Percentiles rank a stretch among this genome's conserved stretches.
These are phyloP conservation scores for Lophotis ruficrista DNA, from an alignment of 2,113 vertebrate genomes.

Conservation along the genomic window DNA sequence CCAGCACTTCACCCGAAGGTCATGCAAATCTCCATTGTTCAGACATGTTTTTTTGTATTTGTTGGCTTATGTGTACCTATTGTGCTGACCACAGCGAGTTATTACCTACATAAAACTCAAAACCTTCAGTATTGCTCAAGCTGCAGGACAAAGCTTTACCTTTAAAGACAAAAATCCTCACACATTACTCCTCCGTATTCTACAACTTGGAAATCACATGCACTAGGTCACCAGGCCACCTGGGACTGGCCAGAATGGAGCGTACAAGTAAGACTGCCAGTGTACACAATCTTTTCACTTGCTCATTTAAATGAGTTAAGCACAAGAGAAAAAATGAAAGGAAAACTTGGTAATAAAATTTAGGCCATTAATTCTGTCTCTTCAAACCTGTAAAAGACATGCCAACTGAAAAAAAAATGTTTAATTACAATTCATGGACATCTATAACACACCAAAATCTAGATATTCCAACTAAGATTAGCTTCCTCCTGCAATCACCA, in stretches of 20 bases:
- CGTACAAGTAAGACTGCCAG: background rate
- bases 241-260: background rate
- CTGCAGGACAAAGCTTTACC: background rate
- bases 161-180: background rate
- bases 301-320: background rate
- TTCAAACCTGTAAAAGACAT: background rate
- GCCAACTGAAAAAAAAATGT: background rate
- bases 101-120: background rate
- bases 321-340: background rate
- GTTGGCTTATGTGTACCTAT: background rate
- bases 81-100: background rate
- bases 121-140: background rate
- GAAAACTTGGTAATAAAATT: background rate
- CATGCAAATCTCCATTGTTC: background rate
- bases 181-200: background rate
- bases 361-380: background rate
- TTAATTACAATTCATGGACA: background rate
- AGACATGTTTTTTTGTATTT: background rate
- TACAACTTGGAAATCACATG: background rate
- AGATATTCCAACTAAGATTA: background rate
- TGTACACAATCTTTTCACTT: background rate
- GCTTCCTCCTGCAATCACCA: background rate
- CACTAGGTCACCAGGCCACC: background rate
- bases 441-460: background rate
- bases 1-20: rapidly evolving